Evolutionary conservation across 1,140 invertebrate genomes (phyloP).

Genomic region (Hermetia illucens): DNA sequence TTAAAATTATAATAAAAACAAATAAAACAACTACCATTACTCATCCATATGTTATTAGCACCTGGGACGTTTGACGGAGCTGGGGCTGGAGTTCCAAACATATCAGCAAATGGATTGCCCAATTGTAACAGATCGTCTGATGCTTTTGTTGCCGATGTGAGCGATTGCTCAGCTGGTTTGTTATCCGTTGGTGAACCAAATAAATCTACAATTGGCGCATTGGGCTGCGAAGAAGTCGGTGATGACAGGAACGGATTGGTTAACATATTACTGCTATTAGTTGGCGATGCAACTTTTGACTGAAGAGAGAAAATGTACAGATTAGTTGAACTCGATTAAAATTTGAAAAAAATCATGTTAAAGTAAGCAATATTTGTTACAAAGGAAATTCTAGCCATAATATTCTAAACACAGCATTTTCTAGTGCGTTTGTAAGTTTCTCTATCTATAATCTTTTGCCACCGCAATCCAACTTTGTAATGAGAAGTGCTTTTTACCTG

Average conservation of each 20-base stretch:
- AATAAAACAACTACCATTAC: slow-evolving; percentile 42
- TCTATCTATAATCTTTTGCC: too few relatives aligned
- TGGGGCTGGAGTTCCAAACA: slow-evolving; percentile 46
- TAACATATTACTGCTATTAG: slow-evolving; percentile 31
- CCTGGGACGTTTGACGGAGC: slow-evolving; percentile 30
- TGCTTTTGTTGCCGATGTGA: slow-evolving; percentile 42
- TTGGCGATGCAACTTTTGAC: slow-evolving; percentile 66
- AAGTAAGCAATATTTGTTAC: too few relatives aligned
- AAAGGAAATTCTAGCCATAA: too few relatives aligned
- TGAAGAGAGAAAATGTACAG: slow-evolving; percentile 33
- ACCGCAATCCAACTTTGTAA: too few relatives aligned
- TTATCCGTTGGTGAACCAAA: slow-evolving; percentile 47
- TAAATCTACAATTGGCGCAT: slow-evolving; percentile 54
- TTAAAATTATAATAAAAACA: slow-evolving; percentile 17
- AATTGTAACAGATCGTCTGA: slow-evolving; percentile 82
- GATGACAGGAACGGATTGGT: slow-evolving; percentile 79
- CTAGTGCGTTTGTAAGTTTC: too few relatives aligned
- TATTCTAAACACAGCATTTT: too few relatives aligned
- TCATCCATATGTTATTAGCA: slow-evolving; percentile 48
- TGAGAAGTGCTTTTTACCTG: too few relatives aligned
- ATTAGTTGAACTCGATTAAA: too few relatives aligned
- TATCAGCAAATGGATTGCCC: slow-evolving; percentile 83
- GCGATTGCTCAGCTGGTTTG: slow-evolving; percentile 22
- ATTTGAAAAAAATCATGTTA: too few relatives aligned
- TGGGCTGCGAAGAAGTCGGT: slow-evolving; percentile 40